These are phyloP conservation scores for Hemicordylus capensis DNA, from an alignment of 2,113 vertebrate species.

Conservation along the genomic window DNA sequence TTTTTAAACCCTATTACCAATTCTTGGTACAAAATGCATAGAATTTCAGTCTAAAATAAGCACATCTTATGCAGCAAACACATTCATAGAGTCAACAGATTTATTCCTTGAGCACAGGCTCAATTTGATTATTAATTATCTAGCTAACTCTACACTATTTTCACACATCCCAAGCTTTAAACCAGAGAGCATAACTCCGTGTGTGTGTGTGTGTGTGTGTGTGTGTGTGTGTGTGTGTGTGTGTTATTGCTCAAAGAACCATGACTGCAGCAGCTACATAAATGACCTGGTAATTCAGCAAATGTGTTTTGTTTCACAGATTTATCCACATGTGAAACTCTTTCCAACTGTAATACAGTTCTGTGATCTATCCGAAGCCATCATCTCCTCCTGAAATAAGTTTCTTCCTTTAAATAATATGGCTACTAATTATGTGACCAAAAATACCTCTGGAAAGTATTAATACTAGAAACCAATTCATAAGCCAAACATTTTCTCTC, in stretches of 20 bases:
- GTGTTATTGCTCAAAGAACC: constrained; percentile 59
- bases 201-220: neutral
- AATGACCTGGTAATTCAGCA: constrained; percentile 62
- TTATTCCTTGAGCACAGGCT: neutral
- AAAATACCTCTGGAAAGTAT: neutral
- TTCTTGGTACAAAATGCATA: neutral
- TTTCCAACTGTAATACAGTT: constrained; percentile 41
- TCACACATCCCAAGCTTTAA: constrained; percentile 54
- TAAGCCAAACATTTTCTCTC: neutral
- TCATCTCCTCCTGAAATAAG: neutral
- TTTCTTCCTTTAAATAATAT: neutral
- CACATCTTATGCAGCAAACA: constrained; percentile 8
- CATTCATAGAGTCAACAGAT: neutral
- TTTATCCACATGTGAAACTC: constrained; percentile 58
- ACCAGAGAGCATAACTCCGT: constrained; percentile 58
- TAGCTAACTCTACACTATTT: constrained; percentile 49
- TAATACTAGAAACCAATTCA: neutral
- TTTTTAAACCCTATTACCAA: no score
- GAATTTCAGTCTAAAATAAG: constrained; percentile 14
- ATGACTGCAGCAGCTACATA: constrained; percentile 52
- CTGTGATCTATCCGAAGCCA: neutral
- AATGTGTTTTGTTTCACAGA: constrained; percentile 59
- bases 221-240: neutral
- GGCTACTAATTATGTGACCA: neutral
- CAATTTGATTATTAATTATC: constrained; percentile 60